Evolutionary conservation across 2,888 invertebrate genomes (phyloP).

Genomic region (Electrophaes corylata): DNA sequence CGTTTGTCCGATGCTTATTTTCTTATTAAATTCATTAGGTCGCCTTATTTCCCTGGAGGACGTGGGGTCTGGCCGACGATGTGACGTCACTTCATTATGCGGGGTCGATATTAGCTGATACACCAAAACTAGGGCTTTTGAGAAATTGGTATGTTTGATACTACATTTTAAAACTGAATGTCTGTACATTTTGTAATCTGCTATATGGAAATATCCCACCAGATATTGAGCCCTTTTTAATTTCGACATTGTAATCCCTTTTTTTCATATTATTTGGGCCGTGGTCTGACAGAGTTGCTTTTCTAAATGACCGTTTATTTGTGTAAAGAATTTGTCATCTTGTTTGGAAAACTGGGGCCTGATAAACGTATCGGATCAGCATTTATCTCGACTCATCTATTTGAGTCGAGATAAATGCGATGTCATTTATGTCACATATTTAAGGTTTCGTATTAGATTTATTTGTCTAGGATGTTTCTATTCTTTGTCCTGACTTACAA

Average conservation of each 20-base stretch:
- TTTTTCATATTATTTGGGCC: too few relatives aligned
- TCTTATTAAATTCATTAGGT: constrained; percentile 35
- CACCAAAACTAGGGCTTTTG: background rate
- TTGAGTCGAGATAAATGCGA: background rate
- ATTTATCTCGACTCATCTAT: background rate
- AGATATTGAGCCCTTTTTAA: too few relatives aligned
- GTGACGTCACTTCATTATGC: constrained; percentile 20
- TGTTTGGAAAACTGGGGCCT: background rate
- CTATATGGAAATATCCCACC: too few relatives aligned
- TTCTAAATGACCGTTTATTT: background rate
- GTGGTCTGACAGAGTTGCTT: too few relatives aligned
- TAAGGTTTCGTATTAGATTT: too few relatives aligned
- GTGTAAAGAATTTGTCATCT: background rate
- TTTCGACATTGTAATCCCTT: too few relatives aligned
- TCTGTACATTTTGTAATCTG: background rate
- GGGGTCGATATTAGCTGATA: constrained; percentile 17
- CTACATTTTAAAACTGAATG: background rate
- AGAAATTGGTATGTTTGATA: background rate
- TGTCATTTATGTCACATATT: too few relatives aligned
- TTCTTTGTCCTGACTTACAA: too few relatives aligned
- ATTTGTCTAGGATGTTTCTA: too few relatives aligned
- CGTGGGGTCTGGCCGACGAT: background rate
- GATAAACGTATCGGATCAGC: too few relatives aligned
- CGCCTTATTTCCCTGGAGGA: constrained; percentile 28
- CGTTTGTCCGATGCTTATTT: constrained; percentile 19